A percentile compares a stretch with the other conserved stretches of the same genome.
phyloP scores from a whole-genome alignment of 2,113 vertebrate species.

The Mastomys coucha region DNA sequence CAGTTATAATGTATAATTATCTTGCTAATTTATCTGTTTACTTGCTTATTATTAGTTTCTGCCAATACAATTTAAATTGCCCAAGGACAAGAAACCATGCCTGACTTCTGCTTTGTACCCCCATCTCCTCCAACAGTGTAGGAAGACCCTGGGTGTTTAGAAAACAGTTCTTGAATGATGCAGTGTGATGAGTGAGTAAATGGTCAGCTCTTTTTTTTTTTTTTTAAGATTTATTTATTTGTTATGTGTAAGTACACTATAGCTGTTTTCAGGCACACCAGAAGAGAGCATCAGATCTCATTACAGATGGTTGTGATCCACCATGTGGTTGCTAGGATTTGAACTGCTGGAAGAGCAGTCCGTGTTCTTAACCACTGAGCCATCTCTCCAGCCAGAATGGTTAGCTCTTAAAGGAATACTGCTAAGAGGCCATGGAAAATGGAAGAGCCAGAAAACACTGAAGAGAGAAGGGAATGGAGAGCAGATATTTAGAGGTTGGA shows the following conservation, averaged over 20 bases:
- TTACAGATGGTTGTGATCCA: too few species aligned
- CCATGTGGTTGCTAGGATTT: too few species aligned
- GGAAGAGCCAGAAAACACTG: not conserved
- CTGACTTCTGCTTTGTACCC: not conserved
- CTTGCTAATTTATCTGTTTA: slow-evolving; percentile 57
- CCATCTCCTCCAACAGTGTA: not conserved
- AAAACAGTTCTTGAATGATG: not conserved
- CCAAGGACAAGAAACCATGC: not conserved
- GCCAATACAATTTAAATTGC: slow-evolving; percentile 31
- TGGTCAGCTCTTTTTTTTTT: not conserved
- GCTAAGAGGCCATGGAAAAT: not conserved
- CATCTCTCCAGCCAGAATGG: not conserved
- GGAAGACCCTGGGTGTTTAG: not conserved
- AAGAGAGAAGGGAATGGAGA: not conserved
- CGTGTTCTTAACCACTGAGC: too few species aligned
- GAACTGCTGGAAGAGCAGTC: too few species aligned
- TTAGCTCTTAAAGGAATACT: not conserved
- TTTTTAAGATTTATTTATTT: too few species aligned
- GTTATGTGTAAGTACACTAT: too few species aligned
- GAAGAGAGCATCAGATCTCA: too few species aligned
- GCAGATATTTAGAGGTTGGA: not conserved
- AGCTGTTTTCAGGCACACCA: too few species aligned
- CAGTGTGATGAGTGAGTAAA: not conserved
- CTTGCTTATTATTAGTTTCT: slow-evolving; percentile 46
- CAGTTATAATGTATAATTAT: slow-evolving; percentile 46